phyloP scores from a whole-genome alignment of 2,113 vertebrate species.

The Rhinogobius similis region DNA sequence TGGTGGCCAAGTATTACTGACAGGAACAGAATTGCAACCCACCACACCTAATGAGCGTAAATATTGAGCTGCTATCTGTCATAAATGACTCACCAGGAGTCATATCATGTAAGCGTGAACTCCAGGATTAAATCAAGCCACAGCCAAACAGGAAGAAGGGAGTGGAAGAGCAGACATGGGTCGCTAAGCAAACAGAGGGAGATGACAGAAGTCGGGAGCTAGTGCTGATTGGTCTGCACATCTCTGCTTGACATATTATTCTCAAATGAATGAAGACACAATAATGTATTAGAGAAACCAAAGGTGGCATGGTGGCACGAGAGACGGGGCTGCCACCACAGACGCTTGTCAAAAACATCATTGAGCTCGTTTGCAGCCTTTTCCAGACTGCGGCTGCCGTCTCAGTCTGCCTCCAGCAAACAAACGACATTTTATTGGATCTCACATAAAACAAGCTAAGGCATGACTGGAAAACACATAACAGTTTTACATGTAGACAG shows the following conservation, averaged over 20 bases:
- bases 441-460: constrained; percentile 50
- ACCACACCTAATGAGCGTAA: constrained; percentile 31
- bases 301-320: constrained; percentile 8
- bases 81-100: constrained; percentile 49
- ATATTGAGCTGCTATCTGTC: constrained; percentile 34
- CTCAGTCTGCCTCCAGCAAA: constrained; percentile 51
- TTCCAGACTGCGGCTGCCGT: constrained; percentile 27
- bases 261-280: constrained; percentile 32
- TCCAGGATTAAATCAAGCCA: constrained; percentile 28
- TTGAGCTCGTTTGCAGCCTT: constrained; percentile 38
- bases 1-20: background rate
- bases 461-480: constrained; percentile 35
- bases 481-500: constrained; percentile 17
- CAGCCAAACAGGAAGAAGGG: constrained; percentile 31
- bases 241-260: constrained; percentile 35
- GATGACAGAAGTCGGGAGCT: constrained; percentile 21
- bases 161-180: constrained; percentile 38
- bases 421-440: constrained; percentile 60
- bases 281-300: constrained; percentile 36
- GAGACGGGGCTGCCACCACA: constrained; percentile 34
- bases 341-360: constrained; percentile 42
- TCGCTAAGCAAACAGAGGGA: constrained; percentile 13
- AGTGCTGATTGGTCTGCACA: constrained; percentile 25
- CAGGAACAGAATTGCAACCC: constrained; percentile 15
- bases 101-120: constrained; percentile 45